Base-by-base conservation (phyloP, 1,140 invertebrate genomes). In the Bombus waltoni region DNA sequence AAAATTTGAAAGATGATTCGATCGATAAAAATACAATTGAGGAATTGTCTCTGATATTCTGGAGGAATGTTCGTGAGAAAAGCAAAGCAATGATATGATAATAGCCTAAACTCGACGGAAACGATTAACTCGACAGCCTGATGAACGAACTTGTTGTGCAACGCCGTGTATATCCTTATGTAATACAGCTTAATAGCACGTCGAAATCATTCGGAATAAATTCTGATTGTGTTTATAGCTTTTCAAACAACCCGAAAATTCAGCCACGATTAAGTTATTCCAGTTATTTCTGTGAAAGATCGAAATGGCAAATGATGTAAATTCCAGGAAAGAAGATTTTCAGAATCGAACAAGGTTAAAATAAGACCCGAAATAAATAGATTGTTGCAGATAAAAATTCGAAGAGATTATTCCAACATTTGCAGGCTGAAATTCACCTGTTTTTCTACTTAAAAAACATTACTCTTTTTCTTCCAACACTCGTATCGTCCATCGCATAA, bases 71-170 rank as follows among this genome's bases (percentile, higher is more conserved):
- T 71, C 47, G 53, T 57, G 35, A 83, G 40, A 75, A 86, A 80
- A 81, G 75, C 62, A 65, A 85, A 81, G 82, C 81, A 85, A 90
- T 89, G 90, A 92, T 88, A 83, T 84, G 88, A 92, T 93, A 92
- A 92, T 90, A 87, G 89, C 82, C 81, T 32, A 78, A 73, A 80
- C 87, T 88, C 81, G 78, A 86, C 87, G 91, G 90, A 92, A 93
- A 90, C 84, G 86, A 89, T 90, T 91, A 91, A 89, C 86, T 28
- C 87, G 79, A 90, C 81, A 80, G 79, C 75, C 75, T 87, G 81
- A 92, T 91, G 89, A 91, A 91, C 85, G 87, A 89, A 90, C 89
- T 90, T 92, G 90, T 92, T 92, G 91, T 91, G 82, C 86, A 93
- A 93, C 89, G 47, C 73, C 32, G 53, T 47, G 83, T 70, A 71